Evolutionary conservation across 2,888 invertebrate species (phyloP).

Genomic region (Diplazon laetatorius): DNA sequence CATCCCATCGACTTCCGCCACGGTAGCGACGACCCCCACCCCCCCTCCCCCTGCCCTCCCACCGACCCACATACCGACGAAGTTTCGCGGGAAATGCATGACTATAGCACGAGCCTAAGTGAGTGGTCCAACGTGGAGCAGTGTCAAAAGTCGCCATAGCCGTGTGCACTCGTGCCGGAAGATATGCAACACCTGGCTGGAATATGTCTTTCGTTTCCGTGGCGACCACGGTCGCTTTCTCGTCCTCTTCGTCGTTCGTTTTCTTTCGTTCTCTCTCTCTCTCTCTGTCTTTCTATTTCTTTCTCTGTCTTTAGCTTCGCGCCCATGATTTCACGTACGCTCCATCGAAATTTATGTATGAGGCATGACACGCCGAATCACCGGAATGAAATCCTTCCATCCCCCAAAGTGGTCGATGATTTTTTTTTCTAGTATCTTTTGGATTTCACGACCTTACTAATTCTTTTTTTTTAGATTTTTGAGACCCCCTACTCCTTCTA

Average conservation of each 20-base stretch:
- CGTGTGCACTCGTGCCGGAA: constrained; percentile 17
- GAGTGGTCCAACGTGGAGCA: constrained; percentile 35
- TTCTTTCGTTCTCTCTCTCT: not conserved
- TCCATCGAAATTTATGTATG: constrained; percentile 48
- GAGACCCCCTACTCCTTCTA: too few relatives aligned
- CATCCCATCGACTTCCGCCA: not conserved
- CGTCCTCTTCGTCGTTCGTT: constrained; percentile 17
- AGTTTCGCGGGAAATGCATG: constrained; percentile 28
- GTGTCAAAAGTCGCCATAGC: constrained; percentile 33
- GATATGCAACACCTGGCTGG: constrained; percentile 55
- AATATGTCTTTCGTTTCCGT: constrained; percentile 25
- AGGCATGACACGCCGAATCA: too few relatives aligned
- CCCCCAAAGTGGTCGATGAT: too few relatives aligned
- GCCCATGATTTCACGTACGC: constrained; percentile 7
- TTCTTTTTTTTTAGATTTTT: too few relatives aligned
- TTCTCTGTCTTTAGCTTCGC: not conserved
- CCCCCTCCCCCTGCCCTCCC: too few relatives aligned
- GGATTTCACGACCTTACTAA: too few relatives aligned
- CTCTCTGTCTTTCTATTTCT: too few relatives aligned
- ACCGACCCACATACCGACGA: constrained; percentile 4
- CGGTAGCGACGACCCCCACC: not conserved
- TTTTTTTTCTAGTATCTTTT: too few relatives aligned
- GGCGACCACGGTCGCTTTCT: not conserved
- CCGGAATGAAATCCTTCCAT: too few relatives aligned
- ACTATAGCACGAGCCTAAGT: constrained; percentile 37